phyloP scores from a whole-genome alignment of 2,797 vertebrate species.

The Chelidonichthys spinosus region DNA sequence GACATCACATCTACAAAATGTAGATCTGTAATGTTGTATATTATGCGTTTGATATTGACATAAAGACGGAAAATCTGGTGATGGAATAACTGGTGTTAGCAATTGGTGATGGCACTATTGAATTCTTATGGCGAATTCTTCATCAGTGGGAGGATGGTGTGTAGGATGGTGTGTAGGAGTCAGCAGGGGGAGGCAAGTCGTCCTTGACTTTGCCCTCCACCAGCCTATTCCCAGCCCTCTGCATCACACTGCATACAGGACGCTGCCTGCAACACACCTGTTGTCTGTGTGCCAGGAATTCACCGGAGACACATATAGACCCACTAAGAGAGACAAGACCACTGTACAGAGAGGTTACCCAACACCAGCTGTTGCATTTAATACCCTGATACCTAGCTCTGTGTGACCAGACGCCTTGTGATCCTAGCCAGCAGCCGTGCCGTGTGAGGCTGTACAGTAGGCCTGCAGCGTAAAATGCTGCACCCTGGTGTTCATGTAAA shows the following conservation, averaged over 20 bases:
- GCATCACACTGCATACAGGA: slow-evolving; percentile 25
- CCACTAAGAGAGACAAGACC: slow-evolving; percentile 14
- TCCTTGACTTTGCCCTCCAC: slow-evolving; percentile 53
- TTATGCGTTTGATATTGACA: too few species aligned
- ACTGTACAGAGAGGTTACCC: not conserved
- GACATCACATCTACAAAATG: not conserved
- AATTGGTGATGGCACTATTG: not conserved
- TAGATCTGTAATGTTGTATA: too few species aligned
- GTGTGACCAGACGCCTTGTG: not conserved
- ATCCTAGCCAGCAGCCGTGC: not conserved
- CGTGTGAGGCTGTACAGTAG: not conserved
- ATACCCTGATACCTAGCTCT: not conserved
- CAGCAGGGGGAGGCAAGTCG: slow-evolving; percentile 1
- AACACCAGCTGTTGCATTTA: slow-evolving; percentile 22
- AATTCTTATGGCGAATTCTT: too few species aligned
- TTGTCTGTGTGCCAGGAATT: slow-evolving; percentile 52
- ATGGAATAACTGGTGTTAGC: too few species aligned
- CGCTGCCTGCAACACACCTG: slow-evolving; percentile 54
- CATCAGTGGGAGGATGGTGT: slow-evolving; percentile 5
- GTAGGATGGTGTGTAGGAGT: not conserved
- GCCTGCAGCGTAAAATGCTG: too few species aligned
- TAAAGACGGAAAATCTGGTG: too few species aligned
- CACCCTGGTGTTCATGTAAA: too few species aligned
- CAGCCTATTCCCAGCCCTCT: slow-evolving; percentile 28
- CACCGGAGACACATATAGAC: slow-evolving; percentile 34